Conservation (phyloP, 92 coral and sea anemone species). For the Palythoa caribaeorum region DNA sequence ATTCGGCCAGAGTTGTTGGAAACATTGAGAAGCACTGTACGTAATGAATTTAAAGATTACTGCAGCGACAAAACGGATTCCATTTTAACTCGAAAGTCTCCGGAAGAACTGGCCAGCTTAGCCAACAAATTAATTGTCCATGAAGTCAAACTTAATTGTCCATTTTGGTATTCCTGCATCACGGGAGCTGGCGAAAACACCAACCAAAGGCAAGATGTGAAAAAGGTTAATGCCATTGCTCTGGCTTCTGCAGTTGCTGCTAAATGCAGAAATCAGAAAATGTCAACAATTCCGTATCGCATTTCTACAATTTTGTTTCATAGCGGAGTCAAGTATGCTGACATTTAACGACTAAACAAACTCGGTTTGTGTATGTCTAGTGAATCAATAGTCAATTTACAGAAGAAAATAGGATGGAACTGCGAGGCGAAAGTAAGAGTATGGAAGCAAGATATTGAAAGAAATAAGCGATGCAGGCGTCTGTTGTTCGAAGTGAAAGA, state of each 20-base stretch:
- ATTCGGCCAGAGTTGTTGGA: slow-evolving; percentile 53
- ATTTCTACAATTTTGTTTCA: slow-evolving; percentile 60
- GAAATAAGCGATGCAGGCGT: slow-evolving; percentile 13
- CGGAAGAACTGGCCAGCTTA: slow-evolving; percentile 64
- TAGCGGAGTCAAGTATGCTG: slow-evolving; percentile 63
- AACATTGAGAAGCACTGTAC: slow-evolving; percentile 47
- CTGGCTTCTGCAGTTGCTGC: slow-evolving; percentile 63
- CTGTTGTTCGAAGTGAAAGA: slow-evolving; percentile 51
- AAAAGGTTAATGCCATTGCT: slow-evolving; percentile 60
- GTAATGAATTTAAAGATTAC: slow-evolving; percentile 55
- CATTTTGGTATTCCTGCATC: slow-evolving; percentile 55
- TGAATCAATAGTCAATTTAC: slow-evolving; percentile 36
- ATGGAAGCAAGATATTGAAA: slow-evolving; percentile 69
- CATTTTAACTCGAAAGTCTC: slow-evolving; percentile 39
- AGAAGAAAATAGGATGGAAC: slow-evolving; percentile 63
- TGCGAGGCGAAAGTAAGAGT: slow-evolving; percentile 55
- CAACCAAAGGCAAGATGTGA: slow-evolving; percentile 23
- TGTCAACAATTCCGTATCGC: slow-evolving; percentile 62
- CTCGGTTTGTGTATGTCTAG: slow-evolving; percentile 67
- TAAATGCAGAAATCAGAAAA: slow-evolving; percentile 65
- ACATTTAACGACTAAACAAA: slow-evolving; percentile 62
- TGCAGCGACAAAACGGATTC: slow-evolving; percentile 56
- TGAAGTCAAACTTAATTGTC: slow-evolving; percentile 58
- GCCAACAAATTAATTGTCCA: slow-evolving; percentile 60
- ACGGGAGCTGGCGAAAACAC: slow-evolving; percentile 59